Evolutionary conservation across 2,888 invertebrate species (phyloP), one percentile per base, ranked within the genome.

Genomic region (Phrixothrix hirtus): DNA sequence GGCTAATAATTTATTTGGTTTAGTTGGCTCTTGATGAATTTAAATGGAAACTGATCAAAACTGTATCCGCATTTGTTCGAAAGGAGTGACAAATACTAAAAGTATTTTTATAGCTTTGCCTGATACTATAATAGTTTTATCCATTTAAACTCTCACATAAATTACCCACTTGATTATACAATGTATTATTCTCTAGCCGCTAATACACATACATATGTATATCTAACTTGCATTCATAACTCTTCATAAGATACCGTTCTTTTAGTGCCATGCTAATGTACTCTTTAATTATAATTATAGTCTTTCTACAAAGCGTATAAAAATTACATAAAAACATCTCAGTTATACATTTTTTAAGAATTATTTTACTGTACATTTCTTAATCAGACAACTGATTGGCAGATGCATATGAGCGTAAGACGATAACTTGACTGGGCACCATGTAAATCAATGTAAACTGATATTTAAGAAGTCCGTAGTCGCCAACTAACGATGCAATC

Each of bases 141-240:
- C 30, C 49, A 35, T 34, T 46, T 49, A 42, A 42, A 49, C 25
- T 39, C 51, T 46, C 41, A 45, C 51, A 51, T 45, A 51, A 51
- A 51, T 51, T 39, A 41, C 31, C 39, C 45, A 51, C 51, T 51
- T 51, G 35, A 51, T 51, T 51, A 51, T 43, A 50, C 32, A 44
- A 50, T 50, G 11, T 36, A 30, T 21, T 26, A 42, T 42, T 49
- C 42, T 36, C 35, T 49, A 49, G 39, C 30, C 27, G 27, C 43
- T 47, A 32, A 47, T 16, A 39, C 32, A 16, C 13, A 16, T 26
- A 47, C 37, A 31, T 27, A 7, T 21, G 21, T 21, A 21, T 21
- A 5, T 7, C 21, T 21, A n/a, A n/a, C n/a, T n/a, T n/a, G n/a
- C n/a, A n/a, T n/a, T n/a, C n/a, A n/a, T n/a, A n/a, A n/a, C 21